Base-by-base conservation (phyloP, 2,113 vertebrate species). In the Lepisosteus osseus region DNA sequence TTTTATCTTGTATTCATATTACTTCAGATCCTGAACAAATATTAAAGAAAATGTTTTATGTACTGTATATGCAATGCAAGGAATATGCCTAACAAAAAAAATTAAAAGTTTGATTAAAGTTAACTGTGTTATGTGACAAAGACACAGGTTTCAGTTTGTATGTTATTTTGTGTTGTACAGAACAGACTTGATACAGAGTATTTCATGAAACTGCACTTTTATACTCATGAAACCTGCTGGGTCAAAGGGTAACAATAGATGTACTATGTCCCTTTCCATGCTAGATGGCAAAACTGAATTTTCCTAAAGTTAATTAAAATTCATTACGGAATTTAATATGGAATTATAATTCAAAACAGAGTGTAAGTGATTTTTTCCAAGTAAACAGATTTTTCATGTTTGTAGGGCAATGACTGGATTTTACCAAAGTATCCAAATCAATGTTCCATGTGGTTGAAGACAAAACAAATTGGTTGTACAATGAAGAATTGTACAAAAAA, bases 301-400 rank as follows among this genome's bases (percentile, higher is more conserved):
- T 79, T 59, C 78, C 40, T 59, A 65, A 67, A 79, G 79, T 79
- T 0, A 81, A 81, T 82, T 67, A 74, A 73, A 40, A 63, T 54
- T 63, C 65, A 29, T 29, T 29, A 29, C 1, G 2, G 29, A 69
- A 72, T 69, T 76, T 8, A 72, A 69, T 72, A 76, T 77, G 64
- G 77, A 78, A 74, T 70, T 70, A 15, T 81, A 80, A 87, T 85
- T 82, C 81, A 80, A 67, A 68, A 61, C 76, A 68, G 70, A 73
- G 74, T 44, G 68, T 72, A 72, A 75, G 72, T 77, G 69, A 76
- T 86, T 85, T 83, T 72, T 55, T 0, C 64, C 70, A 70, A 70
- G 69, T 57, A 76, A 57, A 42, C 67, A 65, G 44, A 63, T 54
- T 69, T 41, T 44, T 72, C 57, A 45, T 67, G 47, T 68, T 56